phyloP scores from a whole-genome alignment of 2,888 invertebrate genomes.

The Erannis defoliaria region DNA sequence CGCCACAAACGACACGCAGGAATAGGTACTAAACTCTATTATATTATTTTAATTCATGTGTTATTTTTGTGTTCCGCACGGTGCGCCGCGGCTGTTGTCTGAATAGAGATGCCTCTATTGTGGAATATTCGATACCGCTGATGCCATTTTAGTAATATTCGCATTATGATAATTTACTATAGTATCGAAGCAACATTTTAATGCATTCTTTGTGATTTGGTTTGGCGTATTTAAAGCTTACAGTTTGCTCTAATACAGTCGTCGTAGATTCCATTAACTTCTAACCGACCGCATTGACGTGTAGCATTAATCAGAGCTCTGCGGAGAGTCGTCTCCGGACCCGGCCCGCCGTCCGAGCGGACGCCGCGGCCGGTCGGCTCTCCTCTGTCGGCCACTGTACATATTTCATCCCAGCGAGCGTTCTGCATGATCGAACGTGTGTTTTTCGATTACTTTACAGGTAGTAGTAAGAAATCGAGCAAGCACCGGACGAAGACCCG shows the following conservation, averaged over 20 bases:
- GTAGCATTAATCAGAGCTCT: conserved; percentile 5
- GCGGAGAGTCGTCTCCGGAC: background rate
- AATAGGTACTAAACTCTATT: conserved; percentile 86
- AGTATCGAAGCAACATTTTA: conserved; percentile 82
- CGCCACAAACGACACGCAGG: conserved; percentile 85
- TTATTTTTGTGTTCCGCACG: conserved; percentile 85
- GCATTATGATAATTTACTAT: conserved; percentile 70
- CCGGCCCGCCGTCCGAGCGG: background rate
- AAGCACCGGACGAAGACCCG: conserved; percentile 64
- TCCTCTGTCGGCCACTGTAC: conserved; percentile 66
- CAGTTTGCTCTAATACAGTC: conserved; percentile 73
- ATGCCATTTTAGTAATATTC: conserved; percentile 68
- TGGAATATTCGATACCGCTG: conserved; percentile 70
- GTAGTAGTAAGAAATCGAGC: conserved; percentile 78
- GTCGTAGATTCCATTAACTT: conserved; percentile 74
- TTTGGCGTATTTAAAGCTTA: conserved; percentile 78
- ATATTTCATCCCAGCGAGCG: conserved; percentile 81
- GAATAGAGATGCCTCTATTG: conserved; percentile 77
- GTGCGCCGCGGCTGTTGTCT: conserved; percentile 77
- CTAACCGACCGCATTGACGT: conserved; percentile 70
- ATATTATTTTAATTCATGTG: conserved; percentile 70
- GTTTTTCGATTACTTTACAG: conserved; percentile 84
- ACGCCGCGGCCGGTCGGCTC: conserved; percentile 9
- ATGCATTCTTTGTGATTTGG: conserved; percentile 79
- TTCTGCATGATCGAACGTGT: conserved; percentile 86